Evolutionary conservation across 2,888 invertebrate species (phyloP).

Genomic region (Pogonocherus hispidulus): DNA sequence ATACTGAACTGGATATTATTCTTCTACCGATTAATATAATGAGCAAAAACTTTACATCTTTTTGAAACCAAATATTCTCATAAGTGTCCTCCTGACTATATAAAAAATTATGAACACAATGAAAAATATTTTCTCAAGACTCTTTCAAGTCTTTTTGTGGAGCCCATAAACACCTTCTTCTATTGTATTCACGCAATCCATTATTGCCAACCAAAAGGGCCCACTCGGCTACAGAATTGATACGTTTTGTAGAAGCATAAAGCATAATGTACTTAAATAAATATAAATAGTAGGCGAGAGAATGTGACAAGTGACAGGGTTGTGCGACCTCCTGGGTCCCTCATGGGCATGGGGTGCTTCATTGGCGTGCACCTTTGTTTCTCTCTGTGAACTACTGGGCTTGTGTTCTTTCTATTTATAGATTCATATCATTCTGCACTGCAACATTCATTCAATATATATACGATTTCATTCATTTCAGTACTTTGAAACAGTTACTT

Average conservation of each 20-base stretch:
- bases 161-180: constrained; percentile 52
- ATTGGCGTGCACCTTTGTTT: constrained; percentile 8
- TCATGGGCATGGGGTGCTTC: constrained; percentile 53
- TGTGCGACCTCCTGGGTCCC: constrained; percentile 58
- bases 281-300: constrained; percentile 64
- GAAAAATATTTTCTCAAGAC: constrained; percentile 47
- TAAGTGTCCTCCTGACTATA: constrained; percentile 33
- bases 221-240: constrained; percentile 57
- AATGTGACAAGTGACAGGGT: constrained; percentile 64
- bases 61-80: constrained; percentile 42
- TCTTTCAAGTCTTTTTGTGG: constrained; percentile 27
- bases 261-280: constrained; percentile 59
- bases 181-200: constrained; percentile 48
- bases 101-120: constrained; percentile 38
- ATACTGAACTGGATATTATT: constrained; percentile 5
- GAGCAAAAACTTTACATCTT: constrained; percentile 14
- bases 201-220: constrained; percentile 50
- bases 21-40: background rate
- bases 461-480: no score
- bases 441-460: no score
- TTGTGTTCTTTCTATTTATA: no score
- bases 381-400: background rate
- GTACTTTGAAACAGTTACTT: no score
- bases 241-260: constrained; percentile 59
- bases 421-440: no score